Percentiles rank a stretch among this genome's conserved stretches.
These are phyloP conservation scores for Protaetia brevitarsis DNA, from an alignment of 1,140 invertebrate genomes.

Conservation along the genomic window DNA sequence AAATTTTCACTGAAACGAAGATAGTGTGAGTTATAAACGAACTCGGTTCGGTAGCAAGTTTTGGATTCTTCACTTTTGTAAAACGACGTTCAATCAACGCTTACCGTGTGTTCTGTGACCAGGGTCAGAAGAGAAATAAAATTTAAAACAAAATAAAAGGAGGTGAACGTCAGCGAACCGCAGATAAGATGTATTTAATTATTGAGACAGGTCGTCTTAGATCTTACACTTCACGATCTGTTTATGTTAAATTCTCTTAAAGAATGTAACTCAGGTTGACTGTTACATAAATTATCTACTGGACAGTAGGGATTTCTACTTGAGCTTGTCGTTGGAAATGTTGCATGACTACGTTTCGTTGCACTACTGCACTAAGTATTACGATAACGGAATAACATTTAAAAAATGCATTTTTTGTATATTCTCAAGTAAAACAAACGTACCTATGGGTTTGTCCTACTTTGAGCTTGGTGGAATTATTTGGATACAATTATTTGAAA, in stretches of 20 bases:
- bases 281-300: background rate
- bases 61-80: slow-evolving; percentile 14
- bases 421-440: too few species aligned
- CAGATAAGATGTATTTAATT: slow-evolving; percentile 8
- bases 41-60: slow-evolving; percentile 4
- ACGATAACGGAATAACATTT: too few species aligned
- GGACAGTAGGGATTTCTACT: too few species aligned
- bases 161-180: background rate
- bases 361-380: too few species aligned
- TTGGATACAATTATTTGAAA: too few species aligned
- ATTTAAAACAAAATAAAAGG: slow-evolving; percentile 6
- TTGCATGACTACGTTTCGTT: too few species aligned
- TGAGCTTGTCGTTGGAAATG: too few species aligned
- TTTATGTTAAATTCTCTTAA: background rate
- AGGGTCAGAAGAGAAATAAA: background rate
- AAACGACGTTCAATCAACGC: slow-evolving; percentile 13
- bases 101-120: background rate
- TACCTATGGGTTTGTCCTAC: too few species aligned
- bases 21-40: slow-evolving; percentile 15
- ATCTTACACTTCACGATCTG: background rate
- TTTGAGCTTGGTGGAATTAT: too few species aligned
- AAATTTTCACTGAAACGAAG: slow-evolving; percentile 11
- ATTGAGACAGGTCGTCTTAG: background rate
- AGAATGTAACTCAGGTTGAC: background rate
- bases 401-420: too few species aligned